Conservation (phyloP, 2,797 vertebrate species). For the Bryconaethiops microstoma region DNA sequence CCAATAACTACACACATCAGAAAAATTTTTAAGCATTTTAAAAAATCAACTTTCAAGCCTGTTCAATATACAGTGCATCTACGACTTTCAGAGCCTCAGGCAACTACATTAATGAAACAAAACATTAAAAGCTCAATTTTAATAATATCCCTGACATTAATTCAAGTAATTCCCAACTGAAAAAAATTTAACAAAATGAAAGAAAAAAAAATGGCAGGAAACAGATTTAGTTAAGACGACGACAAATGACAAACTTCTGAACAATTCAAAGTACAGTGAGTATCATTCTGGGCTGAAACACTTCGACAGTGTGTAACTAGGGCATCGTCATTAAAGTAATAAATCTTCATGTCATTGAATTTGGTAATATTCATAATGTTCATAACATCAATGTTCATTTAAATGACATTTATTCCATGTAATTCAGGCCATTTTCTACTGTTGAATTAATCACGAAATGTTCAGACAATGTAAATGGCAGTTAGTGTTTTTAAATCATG, state of each 20-base stretch:
- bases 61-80: conserved; percentile 29
- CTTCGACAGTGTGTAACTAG: neutral
- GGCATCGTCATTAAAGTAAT: neutral
- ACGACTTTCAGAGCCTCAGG: conserved; percentile 32
- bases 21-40: too few relatives aligned
- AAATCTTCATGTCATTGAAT: neutral
- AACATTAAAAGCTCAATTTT: neutral
- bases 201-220: neutral
- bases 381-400: too few relatives aligned
- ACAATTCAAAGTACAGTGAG: neutral
- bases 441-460: neutral
- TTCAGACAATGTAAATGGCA: neutral
- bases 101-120: neutral
- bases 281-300: neutral
- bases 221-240: neutral
- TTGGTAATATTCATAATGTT: too few relatives aligned
- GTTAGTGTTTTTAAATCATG: too few relatives aligned
- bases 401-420: too few relatives aligned
- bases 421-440: neutral
- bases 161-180: conserved; percentile 27
- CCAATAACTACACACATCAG: neutral
- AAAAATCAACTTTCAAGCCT: neutral
- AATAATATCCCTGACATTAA: neutral
- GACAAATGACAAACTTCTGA: neutral
- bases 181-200: neutral